phyloP scores from a whole-genome alignment of 2,888 invertebrate genomes.

The Vannuccia rotundouncinata region DNA sequence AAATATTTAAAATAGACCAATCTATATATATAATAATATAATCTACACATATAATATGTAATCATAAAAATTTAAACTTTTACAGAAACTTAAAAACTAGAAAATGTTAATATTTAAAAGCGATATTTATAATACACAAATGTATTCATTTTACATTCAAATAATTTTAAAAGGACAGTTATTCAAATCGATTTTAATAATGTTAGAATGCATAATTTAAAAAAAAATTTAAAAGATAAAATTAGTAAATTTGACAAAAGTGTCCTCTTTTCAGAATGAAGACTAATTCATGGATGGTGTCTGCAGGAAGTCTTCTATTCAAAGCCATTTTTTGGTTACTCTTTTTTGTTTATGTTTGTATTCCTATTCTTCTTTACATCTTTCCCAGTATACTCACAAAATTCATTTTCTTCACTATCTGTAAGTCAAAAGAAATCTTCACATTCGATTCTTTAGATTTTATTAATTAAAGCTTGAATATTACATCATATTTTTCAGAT shows the following conservation, averaged over 20 bases:
- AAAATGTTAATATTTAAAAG: too few relatives aligned
- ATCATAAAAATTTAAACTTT: too few relatives aligned
- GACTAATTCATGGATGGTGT: neutral
- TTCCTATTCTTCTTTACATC: neutral
- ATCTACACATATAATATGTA: too few relatives aligned
- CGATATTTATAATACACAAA: too few relatives aligned
- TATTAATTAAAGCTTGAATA: neutral
- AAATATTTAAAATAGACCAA: too few relatives aligned
- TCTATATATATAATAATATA: too few relatives aligned
- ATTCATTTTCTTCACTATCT: neutral
- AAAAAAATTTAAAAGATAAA: neutral
- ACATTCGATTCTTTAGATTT: neutral
- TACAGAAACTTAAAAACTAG: too few relatives aligned
- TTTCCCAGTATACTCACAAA: neutral
- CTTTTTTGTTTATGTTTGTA: neutral
- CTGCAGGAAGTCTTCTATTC: neutral
- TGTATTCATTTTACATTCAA: too few relatives aligned
- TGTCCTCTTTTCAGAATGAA: neutral
- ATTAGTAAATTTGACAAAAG: neutral
- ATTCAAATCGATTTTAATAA: too few relatives aligned
- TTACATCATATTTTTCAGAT: neutral
- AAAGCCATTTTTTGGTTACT: neutral
- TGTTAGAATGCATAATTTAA: too few relatives aligned
- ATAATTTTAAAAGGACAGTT: too few relatives aligned
- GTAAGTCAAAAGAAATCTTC: neutral